Evolutionary conservation across 2,113 vertebrate species (phyloP).

Genomic region (Pongo abelii): DNA sequence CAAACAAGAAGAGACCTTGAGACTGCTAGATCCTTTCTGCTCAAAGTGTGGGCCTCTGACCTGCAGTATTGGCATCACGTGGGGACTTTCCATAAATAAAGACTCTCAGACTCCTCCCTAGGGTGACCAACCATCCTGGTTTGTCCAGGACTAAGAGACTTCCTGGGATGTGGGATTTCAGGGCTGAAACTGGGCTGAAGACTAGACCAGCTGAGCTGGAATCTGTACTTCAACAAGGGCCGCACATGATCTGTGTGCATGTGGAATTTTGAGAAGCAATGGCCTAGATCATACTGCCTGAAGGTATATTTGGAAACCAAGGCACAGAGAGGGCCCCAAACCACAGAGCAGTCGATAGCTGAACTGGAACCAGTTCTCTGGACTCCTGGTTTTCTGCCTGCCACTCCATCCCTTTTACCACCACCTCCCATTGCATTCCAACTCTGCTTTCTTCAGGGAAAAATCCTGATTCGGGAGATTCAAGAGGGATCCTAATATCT

Average conservation of each 20-base stretch:
- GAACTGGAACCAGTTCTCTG: neutral
- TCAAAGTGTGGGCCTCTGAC: neutral
- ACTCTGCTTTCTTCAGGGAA: neutral
- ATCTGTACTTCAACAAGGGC: neutral
- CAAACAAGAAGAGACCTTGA: neutral
- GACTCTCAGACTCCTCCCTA: no score
- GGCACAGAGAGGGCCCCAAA: neutral
- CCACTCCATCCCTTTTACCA: neutral
- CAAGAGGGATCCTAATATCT: neutral
- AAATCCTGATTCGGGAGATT: neutral
- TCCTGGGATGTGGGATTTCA: neutral
- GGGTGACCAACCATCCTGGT: neutral
- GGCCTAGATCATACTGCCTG: neutral
- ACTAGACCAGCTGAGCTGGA: neutral
- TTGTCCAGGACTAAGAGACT: neutral
- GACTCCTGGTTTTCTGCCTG: neutral
- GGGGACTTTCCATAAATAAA: neutral
- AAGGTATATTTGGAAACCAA: neutral
- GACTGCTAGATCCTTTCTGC: neutral
- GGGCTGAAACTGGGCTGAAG: neutral
- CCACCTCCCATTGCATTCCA: accelerated
- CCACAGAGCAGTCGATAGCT: neutral
- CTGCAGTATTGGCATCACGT: no score
- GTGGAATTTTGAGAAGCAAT: neutral
- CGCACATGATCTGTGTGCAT: neutral